Conservation (phyloP, 2,797 vertebrate species). For the Euphonia xanthogaster region DNA sequence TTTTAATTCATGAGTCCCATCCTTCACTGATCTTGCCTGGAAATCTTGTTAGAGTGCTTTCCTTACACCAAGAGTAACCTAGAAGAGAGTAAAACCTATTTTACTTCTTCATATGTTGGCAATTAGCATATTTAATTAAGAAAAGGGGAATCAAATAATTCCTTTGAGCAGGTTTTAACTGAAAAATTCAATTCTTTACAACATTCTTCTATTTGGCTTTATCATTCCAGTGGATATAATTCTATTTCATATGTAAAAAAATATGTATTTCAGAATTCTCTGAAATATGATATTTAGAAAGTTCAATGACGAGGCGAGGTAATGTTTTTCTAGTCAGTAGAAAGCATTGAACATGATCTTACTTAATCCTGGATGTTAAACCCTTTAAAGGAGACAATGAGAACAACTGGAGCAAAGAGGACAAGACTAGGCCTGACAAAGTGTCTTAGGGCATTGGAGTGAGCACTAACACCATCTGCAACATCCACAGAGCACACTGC, state of each 20-base stretch:
- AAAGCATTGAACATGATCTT: accelerated
- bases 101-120: not conserved
- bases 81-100: not conserved
- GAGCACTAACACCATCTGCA: not conserved
- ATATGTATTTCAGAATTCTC: not conserved
- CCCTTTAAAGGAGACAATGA: not conserved
- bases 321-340: not conserved
- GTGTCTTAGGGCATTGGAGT: not conserved
- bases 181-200: not conserved
- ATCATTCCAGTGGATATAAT: not conserved
- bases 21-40: not conserved
- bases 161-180: not conserved
- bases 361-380: not conserved
- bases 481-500: not conserved
- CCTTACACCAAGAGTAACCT: not conserved
- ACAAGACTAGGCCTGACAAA: not conserved
- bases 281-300: not conserved
- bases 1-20: not conserved
- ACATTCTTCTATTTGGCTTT: not conserved
- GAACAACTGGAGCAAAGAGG: not conserved
- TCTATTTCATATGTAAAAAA: not conserved
- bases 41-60: not conserved
- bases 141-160: not conserved
- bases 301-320: not conserved
- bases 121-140: not conserved